Conservation (phyloP, 2,888 invertebrate species). For the Melinopterus prodromus region DNA sequence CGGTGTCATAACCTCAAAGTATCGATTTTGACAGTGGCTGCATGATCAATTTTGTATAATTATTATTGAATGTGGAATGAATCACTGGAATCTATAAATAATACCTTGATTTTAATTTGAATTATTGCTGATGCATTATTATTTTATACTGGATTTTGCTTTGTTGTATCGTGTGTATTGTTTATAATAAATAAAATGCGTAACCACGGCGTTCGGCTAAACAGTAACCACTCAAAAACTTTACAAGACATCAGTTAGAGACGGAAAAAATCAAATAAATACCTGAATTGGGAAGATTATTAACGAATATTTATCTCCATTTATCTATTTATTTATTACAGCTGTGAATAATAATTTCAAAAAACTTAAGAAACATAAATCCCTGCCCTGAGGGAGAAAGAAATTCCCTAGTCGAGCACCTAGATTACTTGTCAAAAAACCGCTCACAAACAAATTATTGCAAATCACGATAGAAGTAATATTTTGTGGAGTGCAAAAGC, state of each 20-base stretch:
- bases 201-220: no score
- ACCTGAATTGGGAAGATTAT: no score
- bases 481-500: not conserved
- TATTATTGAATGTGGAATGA: not conserved
- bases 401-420: not conserved
- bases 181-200: not conserved
- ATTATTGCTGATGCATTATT: no score
- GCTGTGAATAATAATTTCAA: not conserved
- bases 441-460: constrained; percentile 41
- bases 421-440: constrained; percentile 17
- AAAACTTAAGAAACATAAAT: not conserved
- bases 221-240: no score
- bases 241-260: not conserved
- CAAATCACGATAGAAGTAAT: constrained; percentile 45
- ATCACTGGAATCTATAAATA: no score
- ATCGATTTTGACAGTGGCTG: constrained; percentile 10
- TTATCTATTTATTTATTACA: no score
- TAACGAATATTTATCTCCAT: no score
- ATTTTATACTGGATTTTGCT: not conserved
- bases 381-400: not conserved
- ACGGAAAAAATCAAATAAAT: not conserved
- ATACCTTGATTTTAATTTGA: no score
- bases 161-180: not conserved
- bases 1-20: constrained; percentile 5
- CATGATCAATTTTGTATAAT: not conserved